Base-by-base conservation (phyloP, 2,797 vertebrate species). In the Bufotes viridis region DNA sequence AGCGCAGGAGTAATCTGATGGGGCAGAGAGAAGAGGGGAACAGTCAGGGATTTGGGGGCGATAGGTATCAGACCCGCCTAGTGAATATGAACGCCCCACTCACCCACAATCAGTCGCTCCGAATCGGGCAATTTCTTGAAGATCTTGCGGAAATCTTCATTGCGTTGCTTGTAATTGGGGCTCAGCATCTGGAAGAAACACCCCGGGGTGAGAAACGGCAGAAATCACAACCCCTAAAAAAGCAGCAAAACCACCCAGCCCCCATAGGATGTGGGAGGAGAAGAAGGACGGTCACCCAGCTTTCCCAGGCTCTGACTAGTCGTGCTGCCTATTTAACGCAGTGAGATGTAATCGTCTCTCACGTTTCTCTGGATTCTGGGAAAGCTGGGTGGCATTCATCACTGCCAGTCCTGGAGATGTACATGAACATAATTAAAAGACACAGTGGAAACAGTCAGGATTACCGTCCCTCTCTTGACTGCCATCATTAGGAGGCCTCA, bases 121-220 rank as follows among this genome's bases (percentile, higher is more conserved):
- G 96, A 94, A 88, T 98, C 97, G 0, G 97, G 97, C 81, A 98
- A 95, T 76, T 97, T 97, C 94, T 96, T 97, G 81, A 98, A 98
- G 88, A 98, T 94, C 90, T 97, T 97, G 15, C 96, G 95, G 91
- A 98, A 98, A 87, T 98, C 97, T 83, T 98, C 97, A 0, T 98
- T 98, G 22, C 97, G 95, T 84, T 98, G 97, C 91, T 98, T 98
- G 90, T 98, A 98, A 0, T 97, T 98, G 11, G 97, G 97, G 91
- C 97, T 98, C 92, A 98, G 94, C 91, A 97, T 97, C 97, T 98
- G 92, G 49, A 55, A 89, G 24, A 18, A 9, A 78, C 20, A 58
- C 0, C 42, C 87, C 72, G 76, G 88, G 81, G 65, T 78, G 86
- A 84, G 83, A 61, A 57, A 22, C 26, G 79, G 22, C 58, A 76